These are phyloP conservation scores for Gallinago nigripennis DNA, from an alignment of 2,797 vertebrate species.

Conservation along the genomic window DNA sequence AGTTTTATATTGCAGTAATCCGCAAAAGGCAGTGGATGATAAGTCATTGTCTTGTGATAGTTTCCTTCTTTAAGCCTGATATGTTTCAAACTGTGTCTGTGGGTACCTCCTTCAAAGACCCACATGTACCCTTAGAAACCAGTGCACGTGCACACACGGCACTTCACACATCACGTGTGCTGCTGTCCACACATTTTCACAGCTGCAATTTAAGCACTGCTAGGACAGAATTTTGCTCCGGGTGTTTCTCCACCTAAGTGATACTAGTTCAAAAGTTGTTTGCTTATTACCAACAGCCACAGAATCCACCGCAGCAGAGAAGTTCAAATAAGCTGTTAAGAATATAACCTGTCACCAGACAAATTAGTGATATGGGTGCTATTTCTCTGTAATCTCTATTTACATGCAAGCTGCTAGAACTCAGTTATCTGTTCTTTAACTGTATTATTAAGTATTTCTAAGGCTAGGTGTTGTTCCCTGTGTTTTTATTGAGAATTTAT, in stretches of 20 bases:
- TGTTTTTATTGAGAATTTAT: not conserved
- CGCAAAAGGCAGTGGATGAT: not conserved
- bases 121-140: accelerated
- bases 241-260: not conserved
- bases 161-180: accelerated
- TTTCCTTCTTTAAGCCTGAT: not conserved
- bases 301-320: accelerated
- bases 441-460: not conserved
- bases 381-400: not conserved
- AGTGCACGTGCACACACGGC: accelerated
- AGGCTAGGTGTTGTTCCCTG: not conserved
- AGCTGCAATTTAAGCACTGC: not conserved
- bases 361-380: not conserved
- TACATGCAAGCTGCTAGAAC: not conserved
- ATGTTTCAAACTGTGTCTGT: not conserved
- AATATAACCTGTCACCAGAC: not conserved
- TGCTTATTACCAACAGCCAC: not conserved
- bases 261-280: not conserved
- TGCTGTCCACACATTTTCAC: not conserved
- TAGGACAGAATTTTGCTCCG: not conserved
- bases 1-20: not conserved
- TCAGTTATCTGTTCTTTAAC: not conserved
- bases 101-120: not conserved
- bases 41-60: not conserved
- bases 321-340: not conserved